Conservation (phyloP, 2,797 vertebrate species). For the Notolabrus celidotus region DNA sequence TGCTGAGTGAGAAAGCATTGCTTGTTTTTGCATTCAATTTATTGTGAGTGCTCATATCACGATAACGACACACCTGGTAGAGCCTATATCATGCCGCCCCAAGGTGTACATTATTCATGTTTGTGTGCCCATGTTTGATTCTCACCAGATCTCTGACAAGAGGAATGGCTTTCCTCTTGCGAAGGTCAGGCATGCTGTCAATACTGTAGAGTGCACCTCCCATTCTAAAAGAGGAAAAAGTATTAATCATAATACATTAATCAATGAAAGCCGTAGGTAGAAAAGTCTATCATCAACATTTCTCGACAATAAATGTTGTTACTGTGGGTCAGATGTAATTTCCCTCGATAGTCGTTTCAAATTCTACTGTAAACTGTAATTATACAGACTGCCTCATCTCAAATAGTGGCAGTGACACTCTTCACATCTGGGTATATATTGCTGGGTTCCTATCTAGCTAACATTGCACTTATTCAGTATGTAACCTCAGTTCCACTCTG, state of each 20-base stretch:
- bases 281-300: slow-evolving; percentile 7
- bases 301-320: slow-evolving; percentile 15
- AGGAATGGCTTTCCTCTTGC: slow-evolving; percentile 96
- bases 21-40: too few species aligned
- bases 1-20: too few species aligned
- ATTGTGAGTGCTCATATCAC: too few species aligned
- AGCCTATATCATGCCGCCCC: too few species aligned
- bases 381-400: slow-evolving; percentile 31
- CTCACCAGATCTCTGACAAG: slow-evolving; percentile 97
- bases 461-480: slow-evolving; percentile 57
- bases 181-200: slow-evolving; percentile 99
- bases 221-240: slow-evolving; percentile 84
- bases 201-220: slow-evolving; percentile 98
- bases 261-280: neutral
- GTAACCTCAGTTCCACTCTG: slow-evolving; percentile 50
- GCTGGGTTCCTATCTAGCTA: slow-evolving; percentile 53
- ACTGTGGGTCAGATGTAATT: neutral
- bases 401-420: slow-evolving; percentile 40
- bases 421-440: slow-evolving; percentile 35
- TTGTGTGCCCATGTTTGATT: slow-evolving; percentile 23
- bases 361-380: slow-evolving; percentile 39
- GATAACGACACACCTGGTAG: too few species aligned
- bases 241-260: slow-evolving; percentile 13
- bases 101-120: too few species aligned
- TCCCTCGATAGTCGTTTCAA: slow-evolving; percentile 27